phyloP scores from a whole-genome alignment of 2,113 vertebrate species.

The Mesocricetus auratus region DNA sequence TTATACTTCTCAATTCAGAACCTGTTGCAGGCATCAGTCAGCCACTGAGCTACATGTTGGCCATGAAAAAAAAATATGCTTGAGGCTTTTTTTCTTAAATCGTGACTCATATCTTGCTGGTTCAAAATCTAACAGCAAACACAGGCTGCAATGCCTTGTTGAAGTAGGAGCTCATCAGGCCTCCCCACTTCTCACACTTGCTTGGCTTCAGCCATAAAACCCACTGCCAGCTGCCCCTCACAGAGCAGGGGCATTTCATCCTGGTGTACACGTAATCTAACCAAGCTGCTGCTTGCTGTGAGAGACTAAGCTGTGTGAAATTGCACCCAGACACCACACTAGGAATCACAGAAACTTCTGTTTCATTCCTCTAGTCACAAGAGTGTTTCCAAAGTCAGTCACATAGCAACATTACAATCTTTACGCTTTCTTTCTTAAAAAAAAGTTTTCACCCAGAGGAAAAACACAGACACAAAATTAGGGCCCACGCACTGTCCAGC shows the following conservation, averaged over 20 bases:
- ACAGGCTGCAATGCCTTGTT: not conserved
- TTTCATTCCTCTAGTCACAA: not conserved
- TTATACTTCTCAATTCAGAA: not conserved
- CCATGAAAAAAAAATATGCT: not conserved
- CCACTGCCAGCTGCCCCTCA: not conserved
- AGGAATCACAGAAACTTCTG: not conserved
- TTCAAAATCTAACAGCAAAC: slow-evolving; percentile 57
- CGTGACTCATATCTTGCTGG: not conserved
- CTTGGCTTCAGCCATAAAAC: slow-evolving; percentile 52
- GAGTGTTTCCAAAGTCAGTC: slow-evolving; percentile 29
- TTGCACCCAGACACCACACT: not conserved
- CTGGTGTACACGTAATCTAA: slow-evolving; percentile 14
- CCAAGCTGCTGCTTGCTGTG: not conserved
- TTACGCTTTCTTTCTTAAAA: slow-evolving; percentile 4
- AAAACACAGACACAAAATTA: slow-evolving; percentile 49
- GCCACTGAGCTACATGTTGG: not conserved
- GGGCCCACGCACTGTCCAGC: not conserved
- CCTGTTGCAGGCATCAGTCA: not conserved
- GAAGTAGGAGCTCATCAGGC: not conserved
- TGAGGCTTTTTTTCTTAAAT: not conserved
- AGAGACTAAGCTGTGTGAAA: not conserved
- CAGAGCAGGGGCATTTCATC: not conserved
- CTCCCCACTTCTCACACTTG: slow-evolving; percentile 41
- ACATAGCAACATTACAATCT: slow-evolving; percentile 53
- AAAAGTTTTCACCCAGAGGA: slow-evolving; percentile 44